Base-by-base conservation (phyloP, 2,888 invertebrate species). In the Tenthredo distinguenda region DNA sequence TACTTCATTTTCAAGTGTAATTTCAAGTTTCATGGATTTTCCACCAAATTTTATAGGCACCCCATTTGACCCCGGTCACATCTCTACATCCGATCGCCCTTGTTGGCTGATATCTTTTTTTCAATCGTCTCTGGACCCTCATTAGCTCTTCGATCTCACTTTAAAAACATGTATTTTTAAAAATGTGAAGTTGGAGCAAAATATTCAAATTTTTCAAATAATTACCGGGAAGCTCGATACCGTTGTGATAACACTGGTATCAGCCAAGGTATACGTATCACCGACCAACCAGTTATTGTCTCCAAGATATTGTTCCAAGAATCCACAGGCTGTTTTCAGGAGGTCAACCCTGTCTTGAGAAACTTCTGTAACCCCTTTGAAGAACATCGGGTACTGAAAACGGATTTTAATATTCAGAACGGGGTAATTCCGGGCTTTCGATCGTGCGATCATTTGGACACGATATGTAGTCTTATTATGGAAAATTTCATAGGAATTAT, bases 271-370 rank as follows among this genome's bases (percentile, higher is more conserved):
- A 91, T 91, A 84, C 89, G 87, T 84, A 84, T 89, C 87, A 0
- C 89, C 91, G 5, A 85, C 88, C 12, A 91, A 84, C 90, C 90
- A 91, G 37, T 89, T 86, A 34, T 87, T 88, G 6, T 90, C 89
- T 47, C 92, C 87, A 12, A 94, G 88, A 85, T 93, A 92, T 12
- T 89, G 91, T 65, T 94, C 92, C 68, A 94, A 86, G n/a, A 91
- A 89, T 6, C 85, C 91, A 84, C 92, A 94, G 2, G 92, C 92
- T 47, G 90, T 90, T 18, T 92, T 89, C n/a, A 93, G 89, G 9
- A 90, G 79, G 18, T 92, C 89, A 55, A 93, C 62, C 0, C 91
- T 91, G 55, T 92, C 92, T 3, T 87, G 83, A 47, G 92, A 87
- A 0, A 92, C 88, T 37, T 91, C 90, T 0, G 86, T 90, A 84